Conservation (phyloP, 2,888 invertebrate species). For the Stegophylla sp. region DNA sequence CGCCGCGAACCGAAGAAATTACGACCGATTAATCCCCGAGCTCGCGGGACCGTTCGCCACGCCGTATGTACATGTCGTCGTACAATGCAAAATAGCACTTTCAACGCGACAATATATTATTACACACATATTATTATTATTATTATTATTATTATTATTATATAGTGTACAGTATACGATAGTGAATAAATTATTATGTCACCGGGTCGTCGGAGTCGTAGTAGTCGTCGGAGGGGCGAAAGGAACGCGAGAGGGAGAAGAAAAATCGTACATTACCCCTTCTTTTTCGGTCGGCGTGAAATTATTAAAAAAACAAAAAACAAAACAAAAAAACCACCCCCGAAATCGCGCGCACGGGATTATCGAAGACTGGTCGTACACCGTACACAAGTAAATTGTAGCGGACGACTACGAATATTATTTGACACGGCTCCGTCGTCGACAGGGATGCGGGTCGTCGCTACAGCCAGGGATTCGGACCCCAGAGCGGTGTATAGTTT, state of each 20-base stretch:
- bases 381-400: too few species aligned
- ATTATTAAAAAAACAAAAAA: slow-evolving; percentile 28
- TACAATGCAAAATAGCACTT: slow-evolving; percentile 9
- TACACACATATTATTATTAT: too few species aligned
- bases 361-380: too few species aligned
- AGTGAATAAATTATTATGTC: too few species aligned
- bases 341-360: slow-evolving; percentile 24
- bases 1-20: slow-evolving; percentile 6
- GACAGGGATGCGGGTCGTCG: neutral
- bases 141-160: too few species aligned
- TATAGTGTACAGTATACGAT: too few species aligned
- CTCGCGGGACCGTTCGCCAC: neutral
- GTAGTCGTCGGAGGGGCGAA: too few species aligned
- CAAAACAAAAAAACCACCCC: too few species aligned
- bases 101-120: neutral
- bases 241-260: too few species aligned
- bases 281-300: neutral
- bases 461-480: neutral
- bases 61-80: neutral
- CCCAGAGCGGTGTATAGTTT: neutral
- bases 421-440: slow-evolving; percentile 23
- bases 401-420: neutral
- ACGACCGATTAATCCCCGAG: slow-evolving; percentile 34
- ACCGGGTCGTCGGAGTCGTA: too few species aligned
- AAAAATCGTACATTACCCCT: slow-evolving; percentile 2